Base-by-base conservation (phyloP, 1,140 invertebrate species). In the Amyelois transitella region DNA sequence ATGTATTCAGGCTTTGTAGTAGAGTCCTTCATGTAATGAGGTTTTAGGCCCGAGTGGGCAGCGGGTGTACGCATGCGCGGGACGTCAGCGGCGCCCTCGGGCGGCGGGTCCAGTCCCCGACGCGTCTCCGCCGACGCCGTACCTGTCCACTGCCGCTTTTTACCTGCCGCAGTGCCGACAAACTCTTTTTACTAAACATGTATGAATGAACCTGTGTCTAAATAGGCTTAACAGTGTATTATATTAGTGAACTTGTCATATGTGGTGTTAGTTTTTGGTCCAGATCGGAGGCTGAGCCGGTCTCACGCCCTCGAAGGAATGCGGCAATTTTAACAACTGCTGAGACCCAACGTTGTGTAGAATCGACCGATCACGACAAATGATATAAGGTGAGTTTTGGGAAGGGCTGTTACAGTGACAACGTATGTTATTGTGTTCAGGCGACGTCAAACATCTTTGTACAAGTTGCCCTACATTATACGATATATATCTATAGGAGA, bases 321-420 rank as follows among this genome's bases (percentile, higher is more conserved):
- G 83, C 83, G 81, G 83, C 75, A 86, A 84, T 83, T 84, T 86
- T 86, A 84, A 84, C 83, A 80, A 84, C 81, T 86, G 80, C 83
- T 71, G 83, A 79, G 72, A 67, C 77, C 75, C 75, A 75, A 81
- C 80, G 68, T 74, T 66, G 77, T 76, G 69, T 77, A 72, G 76
- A 71, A 77, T 75, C 71, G 67, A 73, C 66, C 69, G 64, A 59
- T 66, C 64, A 68, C 66, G 44, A 25, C 32, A 38, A 38, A 38
- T 38, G 32, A 28, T 65, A 66, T 69, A 75, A 81, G 79, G 81
- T 82, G 69, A 76, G 75, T 62, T 43, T 18, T 43, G 12, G n/a
- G n/a, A n/a, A 38, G n/a, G 32, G 17, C 7, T 38, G 3, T 1
- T 4, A 38, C n/a, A n/a, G n/a, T n/a, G n/a, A n/a, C n/a, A n/a